These are phyloP conservation scores for Choloepus didactylus DNA, from an alignment of 2,797 vertebrate species.

Conservation along the genomic window DNA sequence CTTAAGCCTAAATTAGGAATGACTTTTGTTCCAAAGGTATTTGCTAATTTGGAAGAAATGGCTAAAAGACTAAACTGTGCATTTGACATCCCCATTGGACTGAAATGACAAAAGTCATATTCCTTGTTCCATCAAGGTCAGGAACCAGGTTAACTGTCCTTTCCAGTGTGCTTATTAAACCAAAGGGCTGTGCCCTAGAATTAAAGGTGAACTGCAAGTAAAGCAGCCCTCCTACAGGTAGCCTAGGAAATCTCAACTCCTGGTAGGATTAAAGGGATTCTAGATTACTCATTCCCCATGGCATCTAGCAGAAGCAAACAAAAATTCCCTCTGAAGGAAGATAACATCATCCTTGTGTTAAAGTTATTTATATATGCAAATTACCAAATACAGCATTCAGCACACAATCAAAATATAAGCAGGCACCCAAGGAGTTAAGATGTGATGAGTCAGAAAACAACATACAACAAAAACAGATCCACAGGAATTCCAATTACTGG, in stretches of 20 bases:
- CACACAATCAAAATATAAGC: neutral
- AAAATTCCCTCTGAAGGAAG: neutral
- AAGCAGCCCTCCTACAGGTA: neutral
- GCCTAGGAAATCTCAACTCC: neutral
- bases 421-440: neutral
- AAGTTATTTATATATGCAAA: neutral
- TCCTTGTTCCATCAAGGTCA: neutral
- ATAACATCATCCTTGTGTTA: neutral
- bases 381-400: neutral
- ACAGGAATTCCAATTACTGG: neutral
- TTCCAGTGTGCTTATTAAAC: neutral
- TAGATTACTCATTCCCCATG: neutral
- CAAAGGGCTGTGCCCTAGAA: neutral
- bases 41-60: neutral
- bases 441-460: neutral
- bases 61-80: neutral
- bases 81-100: neutral
- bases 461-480: neutral
- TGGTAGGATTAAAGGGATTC: neutral
- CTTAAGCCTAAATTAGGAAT: neutral
- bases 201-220: neutral
- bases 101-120: neutral
- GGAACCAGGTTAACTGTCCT: neutral
- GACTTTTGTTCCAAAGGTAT: neutral
- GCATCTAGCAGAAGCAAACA: neutral